Base-by-base conservation (phyloP, 2,888 invertebrate species). In the Anticlea derivata region DNA sequence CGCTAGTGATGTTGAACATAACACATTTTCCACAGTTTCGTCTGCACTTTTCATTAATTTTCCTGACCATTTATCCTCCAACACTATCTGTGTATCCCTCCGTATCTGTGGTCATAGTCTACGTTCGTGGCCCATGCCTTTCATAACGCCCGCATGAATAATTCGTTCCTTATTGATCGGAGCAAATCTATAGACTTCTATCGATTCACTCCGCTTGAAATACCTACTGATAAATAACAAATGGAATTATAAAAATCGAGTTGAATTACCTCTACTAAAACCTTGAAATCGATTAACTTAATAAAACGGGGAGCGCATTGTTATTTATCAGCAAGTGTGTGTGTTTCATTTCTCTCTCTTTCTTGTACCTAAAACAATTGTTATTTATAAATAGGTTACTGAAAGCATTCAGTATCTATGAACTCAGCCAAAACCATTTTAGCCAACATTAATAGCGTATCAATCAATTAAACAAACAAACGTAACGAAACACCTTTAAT, bases 1-100 rank as follows among this genome's bases (percentile, higher is more conserved):
- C 31, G 29, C 39, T 37, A 55, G 37, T 43, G 37, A 44, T 56
- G 54, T 55, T 53, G 41, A 50, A 55, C 53, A 58, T 58, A 60
- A n/a, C 37, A 50, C 35, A 38, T 34, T 35, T 24, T 49, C 30
- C 30, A 44, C 53, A 47, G 52, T 29, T 33, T 33, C 31, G 17
- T 37, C 23, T 24, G 24, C 27, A 37, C 20, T 23, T 22, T 35
- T 24, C 47, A 37, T 26, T 10, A 22, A 33, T 27, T 27, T 44
- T 8, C 33, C 27, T 33, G 8, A 31, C 30, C 8, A 10, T 3
- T 27, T 24, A 22, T 24, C 3, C 24, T 10, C 7, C 17, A 3
- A 17, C 17, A 17, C 4, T 3, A 17, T n/a, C n/a, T n/a, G n/a
- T n/a, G n/a, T n/a, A n/a, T n/a, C n/a, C n/a, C n/a, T n/a, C n/a